phyloP scores from a whole-genome alignment of 2,797 vertebrate genomes.

The Urosaurus nigricauda region DNA sequence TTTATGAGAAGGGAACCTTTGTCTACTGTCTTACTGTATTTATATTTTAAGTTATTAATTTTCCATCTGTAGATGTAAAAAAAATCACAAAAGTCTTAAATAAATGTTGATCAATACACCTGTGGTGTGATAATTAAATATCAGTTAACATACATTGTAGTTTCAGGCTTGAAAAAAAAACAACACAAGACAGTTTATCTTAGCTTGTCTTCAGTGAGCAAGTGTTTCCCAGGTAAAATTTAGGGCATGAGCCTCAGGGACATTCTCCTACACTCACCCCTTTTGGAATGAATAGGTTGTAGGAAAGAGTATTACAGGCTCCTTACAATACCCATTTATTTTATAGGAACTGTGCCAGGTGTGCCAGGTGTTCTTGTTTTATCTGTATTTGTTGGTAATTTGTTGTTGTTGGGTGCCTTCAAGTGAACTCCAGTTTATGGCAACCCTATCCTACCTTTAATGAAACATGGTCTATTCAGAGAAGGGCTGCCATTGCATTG shows the following conservation, averaged over 20 bases:
- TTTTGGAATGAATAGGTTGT: not conserved
- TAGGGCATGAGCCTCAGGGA: not conserved
- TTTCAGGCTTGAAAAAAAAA: not conserved
- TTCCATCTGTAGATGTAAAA: not conserved
- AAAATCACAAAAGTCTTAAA: not conserved
- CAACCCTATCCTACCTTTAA: too few species aligned
- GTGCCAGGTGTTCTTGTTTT: too few species aligned
- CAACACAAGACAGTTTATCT: not conserved
- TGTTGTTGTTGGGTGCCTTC: too few species aligned
- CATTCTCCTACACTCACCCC: not conserved
- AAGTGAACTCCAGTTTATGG: too few species aligned
- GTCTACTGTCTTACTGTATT: not conserved
- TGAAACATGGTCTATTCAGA: too few species aligned
- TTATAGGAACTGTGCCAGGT: not conserved
- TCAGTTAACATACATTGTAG: not conserved
- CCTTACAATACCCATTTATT: not conserved
- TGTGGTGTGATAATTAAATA: constrained; percentile 1
- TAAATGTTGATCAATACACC: not conserved
- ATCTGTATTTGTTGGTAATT: too few species aligned
- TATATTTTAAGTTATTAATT: not conserved
- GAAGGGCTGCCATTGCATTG: too few species aligned
- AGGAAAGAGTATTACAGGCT: not conserved
- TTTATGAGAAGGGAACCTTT: not conserved
- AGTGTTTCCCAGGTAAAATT: not conserved
- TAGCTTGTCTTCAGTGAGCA: not conserved